A percentile compares a stretch with the other conserved stretches of the same genome.
These are phyloP conservation scores for Gopherus flavomarginatus DNA, from an alignment of 2,113 vertebrate genomes.

Conservation along the genomic window DNA sequence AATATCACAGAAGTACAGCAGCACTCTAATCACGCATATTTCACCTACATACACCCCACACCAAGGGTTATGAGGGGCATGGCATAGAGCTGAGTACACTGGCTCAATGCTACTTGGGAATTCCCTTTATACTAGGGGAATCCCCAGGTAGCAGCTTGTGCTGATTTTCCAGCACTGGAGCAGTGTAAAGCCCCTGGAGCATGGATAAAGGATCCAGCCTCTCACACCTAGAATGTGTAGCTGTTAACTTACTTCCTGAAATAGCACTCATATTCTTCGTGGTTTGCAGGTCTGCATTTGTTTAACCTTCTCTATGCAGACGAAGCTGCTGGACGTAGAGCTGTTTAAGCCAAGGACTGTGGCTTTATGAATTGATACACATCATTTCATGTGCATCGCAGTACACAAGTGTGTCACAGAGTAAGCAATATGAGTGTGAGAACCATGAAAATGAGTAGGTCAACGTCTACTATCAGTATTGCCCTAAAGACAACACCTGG, in stretches of 20 bases:
- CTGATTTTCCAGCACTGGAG: neutral
- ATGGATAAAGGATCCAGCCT: too few relatives aligned
- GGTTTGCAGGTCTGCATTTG: neutral
- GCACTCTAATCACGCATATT: neutral
- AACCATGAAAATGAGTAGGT: neutral
- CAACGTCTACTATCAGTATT: neutral
- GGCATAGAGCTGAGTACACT: rapidly evolving
- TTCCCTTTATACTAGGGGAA: neutral
- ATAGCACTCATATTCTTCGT: neutral
- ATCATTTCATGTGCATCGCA: neutral
- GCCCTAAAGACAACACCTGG: neutral
- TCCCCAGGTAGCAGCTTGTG: neutral
- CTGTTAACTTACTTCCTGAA: neutral
- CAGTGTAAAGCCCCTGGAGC: neutral
- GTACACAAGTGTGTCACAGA: neutral
- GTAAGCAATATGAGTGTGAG: neutral
- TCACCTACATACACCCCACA: neutral
- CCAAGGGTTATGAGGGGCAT: neutral
- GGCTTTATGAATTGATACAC: neutral
- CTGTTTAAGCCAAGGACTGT: neutral
- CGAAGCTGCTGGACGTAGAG: neutral
- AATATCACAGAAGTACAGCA: neutral
- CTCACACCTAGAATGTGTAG: neutral
- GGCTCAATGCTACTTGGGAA: neutral
- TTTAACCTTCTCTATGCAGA: neutral